These are phyloP conservation scores for Chrysolina americana DNA, from an alignment of 2,888 invertebrate species.

Conservation along the genomic window DNA sequence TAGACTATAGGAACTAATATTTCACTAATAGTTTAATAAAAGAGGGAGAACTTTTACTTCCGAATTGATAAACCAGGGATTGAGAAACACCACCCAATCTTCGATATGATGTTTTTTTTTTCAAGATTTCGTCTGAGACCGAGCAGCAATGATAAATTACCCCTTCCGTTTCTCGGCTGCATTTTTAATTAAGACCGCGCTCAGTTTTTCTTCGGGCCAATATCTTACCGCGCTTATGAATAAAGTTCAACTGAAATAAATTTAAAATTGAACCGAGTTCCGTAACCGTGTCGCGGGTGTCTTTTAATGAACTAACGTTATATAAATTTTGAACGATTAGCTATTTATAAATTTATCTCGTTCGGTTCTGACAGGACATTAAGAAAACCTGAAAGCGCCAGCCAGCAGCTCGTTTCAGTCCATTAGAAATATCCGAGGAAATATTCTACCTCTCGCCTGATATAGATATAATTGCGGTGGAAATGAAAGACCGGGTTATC, in stretches of 20 bases:
- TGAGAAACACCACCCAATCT: background rate
- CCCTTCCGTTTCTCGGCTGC: background rate
- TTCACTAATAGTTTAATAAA: too few species aligned
- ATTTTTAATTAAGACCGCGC: slow-evolving; percentile 2
- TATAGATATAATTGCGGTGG: background rate
- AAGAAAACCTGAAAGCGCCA: slow-evolving; percentile 1
- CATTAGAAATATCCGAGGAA: background rate
- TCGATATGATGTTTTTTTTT: background rate
- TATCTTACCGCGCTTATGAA: background rate
- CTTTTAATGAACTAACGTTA: slow-evolving; percentile 16
- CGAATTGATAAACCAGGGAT: background rate
- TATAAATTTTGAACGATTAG: slow-evolving; percentile 32
- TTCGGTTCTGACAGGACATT: slow-evolving; percentile 9
- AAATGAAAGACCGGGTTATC: background rate
- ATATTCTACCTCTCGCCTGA: background rate
- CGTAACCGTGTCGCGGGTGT: slow-evolving; percentile 18
- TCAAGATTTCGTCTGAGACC: background rate
- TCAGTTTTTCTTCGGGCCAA: background rate
- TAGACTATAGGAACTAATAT: too few species aligned
- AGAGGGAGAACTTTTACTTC: too few species aligned
- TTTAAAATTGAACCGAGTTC: slow-evolving; percentile 6
- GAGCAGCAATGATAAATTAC: background rate
- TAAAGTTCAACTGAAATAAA: background rate
- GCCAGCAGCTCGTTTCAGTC: background rate
- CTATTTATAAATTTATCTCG: slow-evolving; percentile 34